Base-by-base conservation (phyloP, 2,888 invertebrate genomes). In the Argynnis bischoffii region DNA sequence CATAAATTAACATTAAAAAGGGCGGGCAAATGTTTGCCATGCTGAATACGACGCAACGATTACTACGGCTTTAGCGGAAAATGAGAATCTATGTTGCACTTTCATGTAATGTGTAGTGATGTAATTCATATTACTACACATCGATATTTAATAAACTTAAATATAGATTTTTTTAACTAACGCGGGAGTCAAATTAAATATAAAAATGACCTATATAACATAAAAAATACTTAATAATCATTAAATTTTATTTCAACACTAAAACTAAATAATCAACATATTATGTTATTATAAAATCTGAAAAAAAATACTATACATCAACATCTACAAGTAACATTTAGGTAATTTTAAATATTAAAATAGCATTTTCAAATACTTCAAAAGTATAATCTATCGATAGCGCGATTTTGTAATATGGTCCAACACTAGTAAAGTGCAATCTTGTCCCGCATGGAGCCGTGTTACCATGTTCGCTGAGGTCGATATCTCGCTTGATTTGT, bases 401-500 rank as follows among this genome's bases (percentile, higher is more conserved):
- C 5, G 15, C 26, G 14, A 2, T 47, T 26, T 46, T 47, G 21
- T 8, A 11, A 35, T 48, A 18, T 35, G 11, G 13, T 21, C 18
- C 75, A 70, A 67, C 72, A 71, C 76, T 77, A 75, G 60, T 51
- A 18, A 69, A 72, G 69, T 73, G 75, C 73, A 77, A 74, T 76
- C 72, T 75, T 67, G 75, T 73, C 75, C 73, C 71, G 70, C 71
- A 69, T 72, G 72, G 64, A 66, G 69, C 73, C 53, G 61, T 56
- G 67, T 64, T 64, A 69, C 71, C 69, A 69, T 71, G 72, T 74
- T 67, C 75, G 76, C 74, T 73, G 76, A 72, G 75, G 77, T 78
- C 80, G 79, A 81, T 83, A 84, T 77, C 76, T 78, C 81, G 81
- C 79, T 79, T 82, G 81, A 85, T 84, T 83, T 80, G 79, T 78